A percentile compares a stretch with the other conserved stretches of the same genome.
phyloP scores from a whole-genome alignment of 2,888 invertebrate genomes.

The Eretmocerus hayati region DNA sequence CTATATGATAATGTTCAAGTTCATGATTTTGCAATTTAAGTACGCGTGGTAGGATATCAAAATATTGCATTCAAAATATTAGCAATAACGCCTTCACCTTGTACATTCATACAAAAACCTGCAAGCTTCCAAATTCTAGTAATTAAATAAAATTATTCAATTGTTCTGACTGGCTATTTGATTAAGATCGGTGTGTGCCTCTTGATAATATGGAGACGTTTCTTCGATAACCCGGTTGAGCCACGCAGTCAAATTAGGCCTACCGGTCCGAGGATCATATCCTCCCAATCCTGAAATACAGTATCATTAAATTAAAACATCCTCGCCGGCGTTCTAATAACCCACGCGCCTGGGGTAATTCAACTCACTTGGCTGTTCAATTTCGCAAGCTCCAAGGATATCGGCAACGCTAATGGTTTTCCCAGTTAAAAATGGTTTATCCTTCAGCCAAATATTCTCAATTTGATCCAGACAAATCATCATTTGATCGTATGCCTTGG shows the following conservation, averaged over 20 bases:
- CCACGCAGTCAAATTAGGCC: slow-evolving; percentile 59
- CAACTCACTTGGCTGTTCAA: slow-evolving; percentile 73
- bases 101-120: too few species aligned
- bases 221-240: slow-evolving; percentile 55
- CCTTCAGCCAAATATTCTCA: slow-evolving; percentile 55
- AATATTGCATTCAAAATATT: too few species aligned
- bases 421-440: slow-evolving; percentile 54
- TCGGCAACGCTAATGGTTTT: slow-evolving; percentile 65
- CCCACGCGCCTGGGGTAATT: too few species aligned
- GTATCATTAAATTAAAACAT: too few species aligned
- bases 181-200: slow-evolving; percentile 59
- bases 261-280: slow-evolving; percentile 57
- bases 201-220: slow-evolving; percentile 60
- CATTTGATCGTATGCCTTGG: slow-evolving; percentile 49
- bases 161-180: too few species aligned
- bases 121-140: too few species aligned
- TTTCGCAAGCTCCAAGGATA: slow-evolving; percentile 66
- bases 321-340: too few species aligned
- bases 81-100: too few species aligned
- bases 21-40: too few species aligned
- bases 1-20: too few species aligned
- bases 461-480: slow-evolving; percentile 53
- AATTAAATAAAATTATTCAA: too few species aligned
- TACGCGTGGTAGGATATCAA: too few species aligned
- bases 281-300: slow-evolving; percentile 55